Percentiles rank a stretch among this genome's conserved stretches.
Conservation (phyloP, 2,888 invertebrate species). For the Acheta domesticus region DNA sequence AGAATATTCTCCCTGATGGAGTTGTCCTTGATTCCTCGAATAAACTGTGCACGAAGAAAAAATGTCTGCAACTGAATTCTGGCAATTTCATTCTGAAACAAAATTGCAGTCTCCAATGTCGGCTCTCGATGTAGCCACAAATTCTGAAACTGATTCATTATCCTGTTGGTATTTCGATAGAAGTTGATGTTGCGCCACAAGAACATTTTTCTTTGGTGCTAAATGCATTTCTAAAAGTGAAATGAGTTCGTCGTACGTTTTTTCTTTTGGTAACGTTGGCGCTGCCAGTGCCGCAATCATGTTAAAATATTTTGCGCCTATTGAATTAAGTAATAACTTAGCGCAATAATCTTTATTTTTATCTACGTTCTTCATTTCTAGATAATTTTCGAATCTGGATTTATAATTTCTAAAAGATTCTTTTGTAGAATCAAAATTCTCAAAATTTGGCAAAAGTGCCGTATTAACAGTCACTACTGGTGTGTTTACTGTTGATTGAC, state of each 20-base stretch:
- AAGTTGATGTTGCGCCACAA: constrained; percentile 20
- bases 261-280: not conserved
- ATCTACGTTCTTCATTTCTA: not conserved
- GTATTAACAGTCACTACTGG: not conserved
- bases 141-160: constrained; percentile 21
- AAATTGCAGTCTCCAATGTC: constrained; percentile 19
- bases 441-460: not conserved
- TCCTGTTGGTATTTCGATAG: constrained; percentile 18
- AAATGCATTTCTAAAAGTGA: not conserved
- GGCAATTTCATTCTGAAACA: not conserved
- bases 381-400: constrained; percentile 20
- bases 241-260: constrained; percentile 21
- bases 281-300: not conserved
- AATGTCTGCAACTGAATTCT: not conserved
- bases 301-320: not conserved
- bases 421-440: constrained; percentile 18
- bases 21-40: constrained; percentile 18
- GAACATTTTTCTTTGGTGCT: constrained; percentile 6
- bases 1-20: not conserved
- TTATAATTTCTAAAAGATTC: constrained; percentile 9
- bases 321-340: not conserved
- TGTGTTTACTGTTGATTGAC: not conserved
- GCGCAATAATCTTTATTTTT: not conserved
- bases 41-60: constrained; percentile 21
- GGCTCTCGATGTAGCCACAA: not conserved